A percentile compares a stretch with the other conserved stretches of the same genome.
Evolutionary conservation across 2,113 vertebrate genomes (phyloP).

Genomic region (Dasypus novemcinctus): DNA sequence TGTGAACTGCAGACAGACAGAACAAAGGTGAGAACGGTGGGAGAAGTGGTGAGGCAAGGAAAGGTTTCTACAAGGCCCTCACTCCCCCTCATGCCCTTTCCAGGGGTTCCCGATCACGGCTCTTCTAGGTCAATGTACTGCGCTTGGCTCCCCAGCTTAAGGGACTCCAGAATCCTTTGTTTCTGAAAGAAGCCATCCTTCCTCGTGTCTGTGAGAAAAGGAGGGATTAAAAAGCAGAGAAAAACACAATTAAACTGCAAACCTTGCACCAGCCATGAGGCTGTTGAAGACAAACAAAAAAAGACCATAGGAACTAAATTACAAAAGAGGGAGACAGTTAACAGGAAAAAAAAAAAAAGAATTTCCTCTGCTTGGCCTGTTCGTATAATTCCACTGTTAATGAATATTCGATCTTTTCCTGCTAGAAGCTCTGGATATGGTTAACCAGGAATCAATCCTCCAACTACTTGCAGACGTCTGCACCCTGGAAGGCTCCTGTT

Average conservation of each 20-base stretch:
- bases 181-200: slow-evolving; percentile 4
- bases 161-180: not conserved
- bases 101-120: not conserved
- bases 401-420: slow-evolving; percentile 9
- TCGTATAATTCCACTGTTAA: not conserved
- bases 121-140: not conserved
- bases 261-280: not conserved
- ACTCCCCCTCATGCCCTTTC: not conserved
- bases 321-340: slow-evolving; percentile 7
- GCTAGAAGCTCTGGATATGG: not conserved
- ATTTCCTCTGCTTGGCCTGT: not conserved
- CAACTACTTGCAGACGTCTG: not conserved
- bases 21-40: not conserved
- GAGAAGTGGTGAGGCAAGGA: not conserved
- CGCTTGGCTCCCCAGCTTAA: not conserved
- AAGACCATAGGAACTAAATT: slow-evolving; percentile 42
- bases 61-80: not conserved
- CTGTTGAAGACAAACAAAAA: slow-evolving; percentile 46
- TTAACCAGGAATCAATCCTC: not conserved
- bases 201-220: not conserved
- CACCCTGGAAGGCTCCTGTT: not conserved
- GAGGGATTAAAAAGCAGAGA: not conserved
- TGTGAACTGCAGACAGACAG: not conserved
- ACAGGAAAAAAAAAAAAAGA: not conserved
- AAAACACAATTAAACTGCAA: slow-evolving; percentile 37